Percentiles rank a stretch among this genome's conserved stretches.
Evolutionary conservation across 2,113 vertebrate genomes (phyloP).

Genomic region (Carettochelys insculpta): DNA sequence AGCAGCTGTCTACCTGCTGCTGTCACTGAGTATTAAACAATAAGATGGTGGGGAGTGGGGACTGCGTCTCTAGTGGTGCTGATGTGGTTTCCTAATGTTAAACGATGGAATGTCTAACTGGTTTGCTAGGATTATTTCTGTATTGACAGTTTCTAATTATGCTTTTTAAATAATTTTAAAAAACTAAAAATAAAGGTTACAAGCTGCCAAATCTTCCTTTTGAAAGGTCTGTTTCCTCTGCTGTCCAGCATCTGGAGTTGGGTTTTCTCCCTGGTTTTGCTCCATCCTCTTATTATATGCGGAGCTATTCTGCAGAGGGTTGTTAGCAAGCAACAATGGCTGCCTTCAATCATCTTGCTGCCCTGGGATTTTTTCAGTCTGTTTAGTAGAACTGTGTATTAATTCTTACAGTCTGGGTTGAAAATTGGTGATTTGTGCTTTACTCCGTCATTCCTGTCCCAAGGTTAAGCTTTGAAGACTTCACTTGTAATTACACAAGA

Average conservation of each 20-base stretch:
- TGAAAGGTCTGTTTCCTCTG: slow-evolving; percentile 68
- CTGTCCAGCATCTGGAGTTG: slow-evolving; percentile 53
- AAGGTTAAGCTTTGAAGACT: not conserved
- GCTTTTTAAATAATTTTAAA: slow-evolving; percentile 83
- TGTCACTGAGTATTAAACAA: slow-evolving; percentile 38
- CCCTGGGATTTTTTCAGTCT: not conserved
- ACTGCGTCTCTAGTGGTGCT: slow-evolving; percentile 68
- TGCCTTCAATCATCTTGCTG: not conserved
- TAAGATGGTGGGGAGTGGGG: slow-evolving; percentile 48
- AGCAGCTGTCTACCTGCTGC: slow-evolving; percentile 40
- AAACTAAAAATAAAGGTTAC: slow-evolving; percentile 86
- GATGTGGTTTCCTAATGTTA: slow-evolving; percentile 75
- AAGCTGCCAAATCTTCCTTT: slow-evolving; percentile 76
- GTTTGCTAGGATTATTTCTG: slow-evolving; percentile 85
- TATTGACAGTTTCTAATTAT: slow-evolving; percentile 85
- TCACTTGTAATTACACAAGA: not conserved
- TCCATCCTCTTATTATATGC: not conserved
- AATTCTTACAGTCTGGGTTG: not conserved
- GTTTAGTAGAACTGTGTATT: not conserved
- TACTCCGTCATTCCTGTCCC: not conserved
- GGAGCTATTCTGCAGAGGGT: not conserved
- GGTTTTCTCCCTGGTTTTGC: slow-evolving; percentile 32
- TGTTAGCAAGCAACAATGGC: not conserved
- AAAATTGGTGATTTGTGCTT: not conserved
- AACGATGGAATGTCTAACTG: slow-evolving; percentile 79